Evolutionary conservation across 2,888 invertebrate species (phyloP), one percentile per base, ranked within the genome.

Genomic region (Protodeltote pygarga): DNA sequence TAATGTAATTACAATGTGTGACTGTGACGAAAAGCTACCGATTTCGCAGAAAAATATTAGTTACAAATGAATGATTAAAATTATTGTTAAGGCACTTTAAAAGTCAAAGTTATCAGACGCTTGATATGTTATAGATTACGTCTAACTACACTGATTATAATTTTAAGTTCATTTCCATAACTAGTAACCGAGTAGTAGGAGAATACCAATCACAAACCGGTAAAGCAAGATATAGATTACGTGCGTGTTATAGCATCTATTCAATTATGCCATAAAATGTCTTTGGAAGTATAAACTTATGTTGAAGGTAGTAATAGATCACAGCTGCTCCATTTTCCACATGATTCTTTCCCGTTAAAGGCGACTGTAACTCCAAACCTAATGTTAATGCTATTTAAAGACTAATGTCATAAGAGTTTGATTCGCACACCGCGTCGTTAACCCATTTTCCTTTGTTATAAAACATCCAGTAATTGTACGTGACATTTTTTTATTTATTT

Each of bases 91-190:
- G 32, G 32, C 33, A n/a, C 20, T 14, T 13, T 5, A 9, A n/a
- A 13, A 3, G 8, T 19, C n/a, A n/a, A 13, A 5, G 17, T 17
- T 47, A 27, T 9, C 5, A 15, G 5, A 16, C 20, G 11, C 39
- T 58, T 48, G 28, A 21, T 45, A 37, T 11, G 21, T 23, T 14
- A 41, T 33, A 23, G 35, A 34, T 46, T 23, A 20, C 31, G 34
- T 52, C 11, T 29, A 21, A 21, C 23, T 5, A 19, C 11, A 14
- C 24, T 39, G 24, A 44, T 58, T 48, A 37, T 37, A 40, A 27
- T 37, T 47, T 29, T 11, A 38, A 39, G 39, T 46, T 32, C n/a
- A 46, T 57, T 49, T 39, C 48, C 53, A 51, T 52, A 67, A 60
- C 24, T 13, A 16, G 50, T 47, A 15, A n/a, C n/a, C 28, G 25